A percentile compares a stretch with the other conserved stretches of the same genome.
phyloP scores from a whole-genome alignment of 2,888 invertebrate genomes.

The Cyrtodaria siliqua region DNA sequence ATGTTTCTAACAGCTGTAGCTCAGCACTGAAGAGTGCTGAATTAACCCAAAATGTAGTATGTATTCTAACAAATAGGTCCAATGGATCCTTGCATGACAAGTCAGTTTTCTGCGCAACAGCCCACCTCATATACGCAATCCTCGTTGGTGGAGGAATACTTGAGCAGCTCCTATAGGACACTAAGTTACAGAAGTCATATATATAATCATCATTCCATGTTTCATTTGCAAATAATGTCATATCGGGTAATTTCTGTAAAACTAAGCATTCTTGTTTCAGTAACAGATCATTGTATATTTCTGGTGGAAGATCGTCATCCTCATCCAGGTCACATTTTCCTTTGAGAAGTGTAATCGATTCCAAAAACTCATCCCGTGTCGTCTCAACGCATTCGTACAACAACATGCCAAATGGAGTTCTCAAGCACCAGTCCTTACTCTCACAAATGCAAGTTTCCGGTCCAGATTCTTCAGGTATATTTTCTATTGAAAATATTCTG shows the following conservation, averaged over 20 bases:
- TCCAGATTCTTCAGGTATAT: conserved; percentile 46
- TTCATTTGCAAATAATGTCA: neutral
- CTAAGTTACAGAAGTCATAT: conserved; percentile 38
- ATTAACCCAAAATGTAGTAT: conserved; percentile 29
- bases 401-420: conserved; percentile 56
- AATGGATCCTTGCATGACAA: neutral
- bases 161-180: conserved; percentile 5
- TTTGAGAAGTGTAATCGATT: conserved; percentile 39
- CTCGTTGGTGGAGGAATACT: neutral
- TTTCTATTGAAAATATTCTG: conserved; percentile 31
- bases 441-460: conserved; percentile 62
- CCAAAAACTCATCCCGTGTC: conserved; percentile 52
- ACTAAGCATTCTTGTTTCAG: conserved; percentile 44
- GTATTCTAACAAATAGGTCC: conserved; percentile 14
- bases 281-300: conserved; percentile 42
- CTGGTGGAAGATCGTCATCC: conserved; percentile 51
- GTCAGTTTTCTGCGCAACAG: conserved; percentile 1
- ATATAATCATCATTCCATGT: conserved; percentile 34
- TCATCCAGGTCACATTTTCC: conserved; percentile 49
- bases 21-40: conserved; percentile 12
- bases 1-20: conserved; percentile 25
- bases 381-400: conserved; percentile 47
- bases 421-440: conserved; percentile 24
- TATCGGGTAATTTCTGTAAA: conserved; percentile 18
- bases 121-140: neutral